Evolutionary conservation across 2,888 invertebrate species (phyloP).

Genomic region (Andrena hattorfiana): DNA sequence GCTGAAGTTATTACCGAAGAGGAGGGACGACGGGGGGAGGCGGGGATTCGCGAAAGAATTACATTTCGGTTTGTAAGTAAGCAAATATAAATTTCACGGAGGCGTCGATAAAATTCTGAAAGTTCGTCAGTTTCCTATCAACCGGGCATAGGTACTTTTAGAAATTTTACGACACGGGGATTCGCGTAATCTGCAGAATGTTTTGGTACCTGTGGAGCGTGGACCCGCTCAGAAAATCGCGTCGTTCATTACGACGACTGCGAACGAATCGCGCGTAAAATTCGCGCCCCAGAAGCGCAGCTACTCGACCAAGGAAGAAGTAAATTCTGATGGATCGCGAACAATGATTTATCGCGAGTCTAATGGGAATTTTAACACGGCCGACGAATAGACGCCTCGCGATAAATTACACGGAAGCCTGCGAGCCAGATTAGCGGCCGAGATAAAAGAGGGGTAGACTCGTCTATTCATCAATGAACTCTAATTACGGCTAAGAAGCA

Average conservation of each 20-base stretch:
- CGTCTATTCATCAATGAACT: slow-evolving; percentile 64
- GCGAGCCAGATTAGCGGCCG: slow-evolving; percentile 28
- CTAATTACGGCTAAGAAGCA: slow-evolving; percentile 66
- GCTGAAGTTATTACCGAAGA: slow-evolving; percentile 43
- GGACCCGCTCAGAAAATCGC: not conserved
- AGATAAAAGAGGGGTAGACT: slow-evolving; percentile 41
- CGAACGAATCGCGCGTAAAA: not conserved
- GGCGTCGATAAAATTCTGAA: slow-evolving; percentile 48
- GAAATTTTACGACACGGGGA: slow-evolving; percentile 33
- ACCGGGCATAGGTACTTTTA: slow-evolving; percentile 3
- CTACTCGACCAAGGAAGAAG: not conserved
- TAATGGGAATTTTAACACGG: slow-evolving; percentile 5
- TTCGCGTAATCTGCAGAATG: not conserved
- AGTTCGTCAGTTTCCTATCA: slow-evolving; percentile 50
- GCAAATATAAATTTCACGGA: slow-evolving; percentile 54
- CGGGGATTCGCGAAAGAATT: slow-evolving; percentile 15
- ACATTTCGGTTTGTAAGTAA: slow-evolving; percentile 54
- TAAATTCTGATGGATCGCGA: not conserved
- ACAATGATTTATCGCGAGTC: not conserved
- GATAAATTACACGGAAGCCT: slow-evolving; percentile 29
- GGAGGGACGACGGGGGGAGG: not conserved
- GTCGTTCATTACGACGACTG: not conserved
- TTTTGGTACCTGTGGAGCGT: slow-evolving; percentile 9
- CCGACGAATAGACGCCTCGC: not conserved
- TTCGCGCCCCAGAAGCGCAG: not conserved